These are phyloP conservation scores for Microchirus variegatus DNA, from an alignment of 2,797 vertebrate species.

Conservation along the genomic window DNA sequence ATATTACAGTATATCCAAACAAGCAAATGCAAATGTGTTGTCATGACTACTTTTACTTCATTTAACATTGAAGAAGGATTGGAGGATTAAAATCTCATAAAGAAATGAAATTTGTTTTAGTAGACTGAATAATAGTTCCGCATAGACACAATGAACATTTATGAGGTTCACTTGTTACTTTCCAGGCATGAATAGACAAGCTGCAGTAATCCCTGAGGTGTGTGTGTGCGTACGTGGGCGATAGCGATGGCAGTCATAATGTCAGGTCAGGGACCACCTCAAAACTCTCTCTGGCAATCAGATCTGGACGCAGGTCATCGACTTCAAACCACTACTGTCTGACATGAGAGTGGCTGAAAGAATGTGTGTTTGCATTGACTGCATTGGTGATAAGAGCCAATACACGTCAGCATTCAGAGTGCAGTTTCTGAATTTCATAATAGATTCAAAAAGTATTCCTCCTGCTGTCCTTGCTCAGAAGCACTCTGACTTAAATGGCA, in stretches of 20 bases:
- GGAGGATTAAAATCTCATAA: no score
- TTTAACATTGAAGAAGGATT: no score
- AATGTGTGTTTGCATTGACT: conserved; percentile 11
- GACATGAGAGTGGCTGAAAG: conserved; percentile 3
- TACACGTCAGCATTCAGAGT: background rate
- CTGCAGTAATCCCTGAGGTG: no score
- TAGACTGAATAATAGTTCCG: no score
- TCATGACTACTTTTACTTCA: no score
- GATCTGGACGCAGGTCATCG: background rate
- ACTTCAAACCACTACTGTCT: conserved; percentile 1
- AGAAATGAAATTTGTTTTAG: no score
- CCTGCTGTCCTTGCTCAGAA: background rate
- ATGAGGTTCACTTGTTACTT: no score
- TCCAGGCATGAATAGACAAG: no score
- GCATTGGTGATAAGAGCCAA: conserved; percentile 7
- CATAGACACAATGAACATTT: no score
- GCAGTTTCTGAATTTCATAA: conserved; percentile 3
- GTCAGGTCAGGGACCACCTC: background rate
- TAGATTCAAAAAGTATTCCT: background rate
- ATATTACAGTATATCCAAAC: no score
- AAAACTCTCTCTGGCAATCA: background rate
- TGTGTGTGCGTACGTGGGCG: no score
- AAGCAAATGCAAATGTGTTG: no score
- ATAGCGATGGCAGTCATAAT: background rate
- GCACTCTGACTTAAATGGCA: background rate